Conservation (phyloP, 1,140 invertebrate species). For the Cephus cinctus region DNA sequence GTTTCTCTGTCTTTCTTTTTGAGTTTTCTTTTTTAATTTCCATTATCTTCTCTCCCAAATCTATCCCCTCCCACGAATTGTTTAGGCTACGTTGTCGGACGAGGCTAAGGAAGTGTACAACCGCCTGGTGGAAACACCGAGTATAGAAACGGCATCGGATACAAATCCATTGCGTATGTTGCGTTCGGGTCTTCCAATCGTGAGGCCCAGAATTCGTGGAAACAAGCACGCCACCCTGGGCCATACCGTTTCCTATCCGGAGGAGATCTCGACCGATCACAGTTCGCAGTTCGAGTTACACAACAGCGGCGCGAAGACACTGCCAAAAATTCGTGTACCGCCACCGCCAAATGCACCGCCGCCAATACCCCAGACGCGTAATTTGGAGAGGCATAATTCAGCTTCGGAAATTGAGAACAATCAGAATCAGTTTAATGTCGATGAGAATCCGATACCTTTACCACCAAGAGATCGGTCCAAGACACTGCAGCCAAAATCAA, state of each 20-base stretch:
- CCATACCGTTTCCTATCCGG: constrained; percentile 24
- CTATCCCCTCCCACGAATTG: constrained; percentile 39
- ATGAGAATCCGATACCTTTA: constrained; percentile 74
- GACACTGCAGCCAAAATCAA: constrained; percentile 61
- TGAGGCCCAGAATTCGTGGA: constrained; percentile 61
- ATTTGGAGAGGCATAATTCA: constrained; percentile 40
- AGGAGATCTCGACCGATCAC: constrained; percentile 26
- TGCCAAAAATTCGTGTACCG: constrained; percentile 45
- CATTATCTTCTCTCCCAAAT: constrained; percentile 38
- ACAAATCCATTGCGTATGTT: constrained; percentile 74
- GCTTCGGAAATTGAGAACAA: constrained; percentile 48
- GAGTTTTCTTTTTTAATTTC: constrained; percentile 44
- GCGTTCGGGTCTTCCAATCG: constrained; percentile 62
- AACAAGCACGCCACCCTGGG: constrained; percentile 53
- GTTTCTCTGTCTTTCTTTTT: constrained; percentile 39
- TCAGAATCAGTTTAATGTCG: constrained; percentile 51
- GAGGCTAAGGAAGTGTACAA: constrained; percentile 90
- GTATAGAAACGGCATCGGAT: constrained; percentile 43
- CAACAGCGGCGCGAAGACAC: constrained; percentile 41
- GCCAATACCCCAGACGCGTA: constrained; percentile 24
- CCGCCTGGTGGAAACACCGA: constrained; percentile 78
- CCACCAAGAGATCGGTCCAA: constrained; percentile 80
- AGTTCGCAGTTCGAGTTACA: constrained; percentile 42
- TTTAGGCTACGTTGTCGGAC: constrained; percentile 73
- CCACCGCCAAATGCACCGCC: constrained; percentile 34